phyloP scores from a whole-genome alignment of 2,113 vertebrate genomes.

The Paramisgurnus dabryanus region DNA sequence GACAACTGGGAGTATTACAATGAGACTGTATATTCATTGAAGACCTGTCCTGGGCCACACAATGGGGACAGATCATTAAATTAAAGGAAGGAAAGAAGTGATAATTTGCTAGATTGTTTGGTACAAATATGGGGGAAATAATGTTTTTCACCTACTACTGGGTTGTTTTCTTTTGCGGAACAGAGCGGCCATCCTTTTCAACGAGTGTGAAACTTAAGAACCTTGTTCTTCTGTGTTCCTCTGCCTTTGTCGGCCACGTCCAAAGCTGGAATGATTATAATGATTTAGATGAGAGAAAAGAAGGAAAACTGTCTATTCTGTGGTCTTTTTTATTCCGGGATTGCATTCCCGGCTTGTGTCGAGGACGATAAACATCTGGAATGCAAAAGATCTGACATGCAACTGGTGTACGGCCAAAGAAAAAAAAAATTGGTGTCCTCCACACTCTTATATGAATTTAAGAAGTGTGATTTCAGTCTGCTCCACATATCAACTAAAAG shows the following conservation, averaged over 20 bases:
- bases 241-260: conserved; percentile 16
- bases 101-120: conserved; percentile 57
- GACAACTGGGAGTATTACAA: conserved; percentile 62
- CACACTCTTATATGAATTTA: conserved; percentile 24
- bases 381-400: conserved; percentile 61
- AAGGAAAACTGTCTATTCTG: conserved; percentile 47
- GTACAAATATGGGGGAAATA: conserved; percentile 43
- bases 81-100: conserved; percentile 54
- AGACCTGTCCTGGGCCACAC: conserved; percentile 53
- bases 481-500: conserved; percentile 22
- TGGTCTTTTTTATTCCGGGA: conserved; percentile 43
- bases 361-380: conserved; percentile 64
- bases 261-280: conserved; percentile 36
- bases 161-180: conserved; percentile 27
- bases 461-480: conserved; percentile 34
- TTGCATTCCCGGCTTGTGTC: conserved; percentile 25
- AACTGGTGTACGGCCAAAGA: conserved; percentile 44
- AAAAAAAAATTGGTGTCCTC: neutral
- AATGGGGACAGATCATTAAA: conserved; percentile 57
- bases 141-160: conserved; percentile 33
- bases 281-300: conserved; percentile 34
- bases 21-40: conserved; percentile 54
- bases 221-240: conserved; percentile 5
- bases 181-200: conserved; percentile 12
- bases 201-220: conserved; percentile 37